Percentiles rank a stretch among this genome's conserved stretches.
Evolutionary conservation across 2,888 invertebrate species (phyloP).

Genomic region (Cephonodes hylas): DNA sequence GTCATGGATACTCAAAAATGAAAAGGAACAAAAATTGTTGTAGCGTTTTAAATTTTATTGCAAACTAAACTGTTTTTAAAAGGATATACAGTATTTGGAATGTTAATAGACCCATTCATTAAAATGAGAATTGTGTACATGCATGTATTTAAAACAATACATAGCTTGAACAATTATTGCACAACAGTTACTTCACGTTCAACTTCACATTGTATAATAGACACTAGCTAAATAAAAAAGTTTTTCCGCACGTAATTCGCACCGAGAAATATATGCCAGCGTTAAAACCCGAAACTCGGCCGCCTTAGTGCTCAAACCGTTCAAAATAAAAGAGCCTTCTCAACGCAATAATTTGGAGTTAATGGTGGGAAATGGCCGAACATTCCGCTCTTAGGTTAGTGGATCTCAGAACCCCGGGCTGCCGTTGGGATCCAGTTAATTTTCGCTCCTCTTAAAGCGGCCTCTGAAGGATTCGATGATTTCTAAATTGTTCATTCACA

Average conservation of each 20-base stretch:
- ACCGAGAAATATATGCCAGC: not conserved
- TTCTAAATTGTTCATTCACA: slow-evolving; percentile 42
- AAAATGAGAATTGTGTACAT: too few species aligned
- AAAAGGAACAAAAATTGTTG: too few species aligned
- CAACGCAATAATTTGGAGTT: slow-evolving; percentile 33
- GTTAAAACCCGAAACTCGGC: slow-evolving; percentile 4
- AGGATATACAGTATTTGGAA: too few species aligned
- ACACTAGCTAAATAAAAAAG: too few species aligned
- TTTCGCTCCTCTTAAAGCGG: slow-evolving; percentile 30
- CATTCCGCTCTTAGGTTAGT: slow-evolving; percentile 34
- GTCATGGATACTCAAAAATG: not conserved
- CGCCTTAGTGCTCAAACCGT: slow-evolving; percentile 17
- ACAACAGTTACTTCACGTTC: too few species aligned
- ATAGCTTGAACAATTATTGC: too few species aligned
- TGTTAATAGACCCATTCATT: too few species aligned
- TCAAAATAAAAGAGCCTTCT: slow-evolving; percentile 31
- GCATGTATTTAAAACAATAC: too few species aligned
- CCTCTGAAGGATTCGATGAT: slow-evolving; percentile 31
- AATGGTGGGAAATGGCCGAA: slow-evolving; percentile 36
- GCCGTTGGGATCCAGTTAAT: slow-evolving; percentile 39
- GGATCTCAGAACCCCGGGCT: slow-evolving; percentile 25
- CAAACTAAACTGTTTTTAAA: too few species aligned
- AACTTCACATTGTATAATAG: too few species aligned
- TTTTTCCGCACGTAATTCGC: too few species aligned
- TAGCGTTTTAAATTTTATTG: too few species aligned